phyloP scores from a whole-genome alignment of 1,140 invertebrate species.

The Cyclina sinensis region DNA sequence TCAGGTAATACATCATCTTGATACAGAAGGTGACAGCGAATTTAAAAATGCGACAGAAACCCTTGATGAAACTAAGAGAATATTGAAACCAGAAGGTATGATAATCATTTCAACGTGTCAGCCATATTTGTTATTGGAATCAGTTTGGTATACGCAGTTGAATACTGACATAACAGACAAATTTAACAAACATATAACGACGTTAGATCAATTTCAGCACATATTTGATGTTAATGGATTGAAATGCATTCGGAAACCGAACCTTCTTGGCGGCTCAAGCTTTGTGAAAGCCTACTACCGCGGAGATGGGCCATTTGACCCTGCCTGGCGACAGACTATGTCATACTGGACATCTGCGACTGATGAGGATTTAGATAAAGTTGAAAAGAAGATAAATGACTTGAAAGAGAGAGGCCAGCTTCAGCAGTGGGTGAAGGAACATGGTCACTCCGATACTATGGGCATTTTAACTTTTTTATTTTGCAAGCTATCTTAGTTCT shows the following conservation, averaged over 20 bases:
- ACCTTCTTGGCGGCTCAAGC: neutral
- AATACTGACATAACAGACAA: neutral
- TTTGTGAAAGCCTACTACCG: neutral
- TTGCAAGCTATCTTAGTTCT: no score
- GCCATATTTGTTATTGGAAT: neutral
- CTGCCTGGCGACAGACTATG: neutral
- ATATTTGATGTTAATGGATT: neutral
- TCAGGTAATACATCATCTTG: slow-evolving; percentile 23
- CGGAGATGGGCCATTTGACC: slow-evolving; percentile 1
- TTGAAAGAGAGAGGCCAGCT: slow-evolving; percentile 29
- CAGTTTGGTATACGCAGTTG: slow-evolving; percentile 23
- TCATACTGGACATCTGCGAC: slow-evolving; percentile 34
- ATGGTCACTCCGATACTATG: neutral
- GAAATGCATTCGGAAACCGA: slow-evolving; percentile 30
- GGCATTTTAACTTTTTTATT: neutral
- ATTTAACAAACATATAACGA: slow-evolving; percentile 20
- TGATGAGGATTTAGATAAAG: neutral
- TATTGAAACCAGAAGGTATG: neutral
- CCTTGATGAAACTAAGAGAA: neutral
- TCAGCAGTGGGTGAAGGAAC: slow-evolving; percentile 4
- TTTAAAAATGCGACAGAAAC: neutral
- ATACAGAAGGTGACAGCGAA: neutral
- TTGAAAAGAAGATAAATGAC: neutral
- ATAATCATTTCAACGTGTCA: slow-evolving; percentile 1
- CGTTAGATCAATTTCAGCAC: neutral